Evolutionary conservation across 2,888 invertebrate genomes (phyloP).

Genomic region (Drosophila prostipennis): DNA sequence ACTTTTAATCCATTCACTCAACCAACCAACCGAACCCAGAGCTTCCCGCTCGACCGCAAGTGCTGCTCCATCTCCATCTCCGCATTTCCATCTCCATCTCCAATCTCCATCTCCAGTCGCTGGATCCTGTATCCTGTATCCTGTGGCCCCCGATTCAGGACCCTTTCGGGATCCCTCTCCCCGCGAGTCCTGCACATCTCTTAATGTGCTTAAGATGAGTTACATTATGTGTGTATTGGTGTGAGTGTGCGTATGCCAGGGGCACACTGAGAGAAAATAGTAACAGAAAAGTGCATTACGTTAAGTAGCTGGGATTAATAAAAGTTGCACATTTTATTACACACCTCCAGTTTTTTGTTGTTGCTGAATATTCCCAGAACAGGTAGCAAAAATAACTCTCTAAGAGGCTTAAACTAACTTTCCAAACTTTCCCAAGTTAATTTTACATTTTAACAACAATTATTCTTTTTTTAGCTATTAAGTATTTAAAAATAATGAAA

Average conservation of each 20-base stretch:
- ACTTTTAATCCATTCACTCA: conserved; percentile 74
- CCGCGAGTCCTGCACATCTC: conserved; percentile 48
- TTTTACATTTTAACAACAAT: too few species aligned
- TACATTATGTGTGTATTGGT: conserved; percentile 64
- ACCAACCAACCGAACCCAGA: conserved; percentile 31
- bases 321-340: neutral
- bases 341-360: too few species aligned
- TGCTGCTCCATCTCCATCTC: conserved; percentile 41
- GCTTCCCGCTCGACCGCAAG: conserved; percentile 24
- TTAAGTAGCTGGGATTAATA: neutral
- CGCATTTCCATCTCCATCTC: too few species aligned
- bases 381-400: neutral
- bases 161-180: conserved; percentile 14
- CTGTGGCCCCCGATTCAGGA: conserved; percentile 29
- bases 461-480: too few species aligned
- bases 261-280: conserved; percentile 9
- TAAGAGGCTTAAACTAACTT: neutral
- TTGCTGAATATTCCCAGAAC: neutral
- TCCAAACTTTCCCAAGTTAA: too few species aligned
- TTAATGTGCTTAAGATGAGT: conserved; percentile 79
- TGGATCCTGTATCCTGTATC: neutral
- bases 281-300: neutral
- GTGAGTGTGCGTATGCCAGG: conserved; percentile 17
- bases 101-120: conserved; percentile 38
- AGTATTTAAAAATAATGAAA: too few species aligned